A percentile compares a stretch with the other conserved stretches of the same genome.
Evolutionary conservation across 2,888 invertebrate genomes (phyloP).

Genomic region (Elgonia sp.): DNA sequence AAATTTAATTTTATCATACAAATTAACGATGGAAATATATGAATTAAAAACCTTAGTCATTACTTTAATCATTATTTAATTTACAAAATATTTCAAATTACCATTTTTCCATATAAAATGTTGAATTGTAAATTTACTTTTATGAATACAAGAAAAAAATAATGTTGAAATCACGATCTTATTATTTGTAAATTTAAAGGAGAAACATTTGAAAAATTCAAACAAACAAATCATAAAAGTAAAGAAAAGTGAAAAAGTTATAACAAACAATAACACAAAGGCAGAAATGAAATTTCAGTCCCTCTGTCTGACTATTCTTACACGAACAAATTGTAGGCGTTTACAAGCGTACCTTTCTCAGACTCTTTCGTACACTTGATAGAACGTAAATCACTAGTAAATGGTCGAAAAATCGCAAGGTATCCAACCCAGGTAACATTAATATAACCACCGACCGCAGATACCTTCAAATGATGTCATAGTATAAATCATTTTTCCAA

Average conservation of each 20-base stretch:
- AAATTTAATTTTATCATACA: too few relatives aligned
- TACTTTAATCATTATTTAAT: too few relatives aligned
- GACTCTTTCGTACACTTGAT: constrained; percentile 53
- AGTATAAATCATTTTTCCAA: constrained; percentile 44
- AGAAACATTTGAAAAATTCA: background rate
- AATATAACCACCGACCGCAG: constrained; percentile 19
- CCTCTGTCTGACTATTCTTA: constrained; percentile 26
- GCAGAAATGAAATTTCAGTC: constrained; percentile 49
- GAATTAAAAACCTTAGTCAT: too few relatives aligned
- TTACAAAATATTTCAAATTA: too few relatives aligned
- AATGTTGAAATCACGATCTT: too few relatives aligned
- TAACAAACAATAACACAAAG: constrained; percentile 29
- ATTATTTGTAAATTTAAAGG: too few relatives aligned
- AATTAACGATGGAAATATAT: too few relatives aligned
- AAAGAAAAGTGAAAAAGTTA: background rate
- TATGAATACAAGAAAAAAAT: too few relatives aligned
- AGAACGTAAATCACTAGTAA: constrained; percentile 65
- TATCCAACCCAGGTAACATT: constrained; percentile 50
- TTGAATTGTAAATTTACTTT: too few relatives aligned
- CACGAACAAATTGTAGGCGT: constrained; percentile 69
- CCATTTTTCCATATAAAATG: too few relatives aligned
- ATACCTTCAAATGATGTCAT: constrained; percentile 33
- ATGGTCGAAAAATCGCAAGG: constrained; percentile 56
- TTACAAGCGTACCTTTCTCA: constrained; percentile 40
- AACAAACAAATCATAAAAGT: background rate